These are phyloP conservation scores for Tetramorium bicarinatum DNA, from an alignment of 2,888 invertebrate genomes.

Conservation along the genomic window DNA sequence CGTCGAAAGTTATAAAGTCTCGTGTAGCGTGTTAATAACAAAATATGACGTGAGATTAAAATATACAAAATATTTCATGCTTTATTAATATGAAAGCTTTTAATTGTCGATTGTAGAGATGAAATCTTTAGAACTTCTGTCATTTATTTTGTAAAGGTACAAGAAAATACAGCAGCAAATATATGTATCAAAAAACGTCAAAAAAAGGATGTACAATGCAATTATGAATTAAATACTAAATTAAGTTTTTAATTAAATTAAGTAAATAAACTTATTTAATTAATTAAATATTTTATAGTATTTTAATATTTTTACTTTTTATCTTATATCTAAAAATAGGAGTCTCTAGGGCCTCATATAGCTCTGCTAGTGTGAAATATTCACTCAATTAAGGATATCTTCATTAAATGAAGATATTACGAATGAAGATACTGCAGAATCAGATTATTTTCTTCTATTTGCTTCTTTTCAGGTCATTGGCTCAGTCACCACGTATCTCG, in stretches of 20 bases:
- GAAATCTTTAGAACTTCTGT: background rate
- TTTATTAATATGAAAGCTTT: background rate
- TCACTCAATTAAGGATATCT: background rate
- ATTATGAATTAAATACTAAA: background rate
- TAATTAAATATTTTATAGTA: background rate
- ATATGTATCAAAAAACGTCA: background rate
- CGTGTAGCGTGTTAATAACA: background rate
- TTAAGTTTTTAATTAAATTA: background rate
- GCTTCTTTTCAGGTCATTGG: slow-evolving; percentile 72
- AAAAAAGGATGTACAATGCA: background rate
- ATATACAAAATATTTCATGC: background rate
- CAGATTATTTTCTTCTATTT: background rate
- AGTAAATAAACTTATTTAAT: background rate
- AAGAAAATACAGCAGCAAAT: background rate
- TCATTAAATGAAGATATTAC: background rate
- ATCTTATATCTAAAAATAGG: background rate
- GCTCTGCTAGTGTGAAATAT: background rate
- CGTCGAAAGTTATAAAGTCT: background rate
- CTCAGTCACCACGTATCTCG: slow-evolving; percentile 79
- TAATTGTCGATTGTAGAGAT: background rate
- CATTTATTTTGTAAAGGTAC: background rate
- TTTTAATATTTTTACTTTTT: background rate
- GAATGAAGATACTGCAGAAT: background rate
- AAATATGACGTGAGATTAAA: background rate
- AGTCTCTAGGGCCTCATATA: background rate